A percentile compares a stretch with the other conserved stretches of the same genome.
These are phyloP conservation scores for Hirtodrosophila trivittata DNA, from an alignment of 2,888 invertebrate genomes.

Conservation along the genomic window DNA sequence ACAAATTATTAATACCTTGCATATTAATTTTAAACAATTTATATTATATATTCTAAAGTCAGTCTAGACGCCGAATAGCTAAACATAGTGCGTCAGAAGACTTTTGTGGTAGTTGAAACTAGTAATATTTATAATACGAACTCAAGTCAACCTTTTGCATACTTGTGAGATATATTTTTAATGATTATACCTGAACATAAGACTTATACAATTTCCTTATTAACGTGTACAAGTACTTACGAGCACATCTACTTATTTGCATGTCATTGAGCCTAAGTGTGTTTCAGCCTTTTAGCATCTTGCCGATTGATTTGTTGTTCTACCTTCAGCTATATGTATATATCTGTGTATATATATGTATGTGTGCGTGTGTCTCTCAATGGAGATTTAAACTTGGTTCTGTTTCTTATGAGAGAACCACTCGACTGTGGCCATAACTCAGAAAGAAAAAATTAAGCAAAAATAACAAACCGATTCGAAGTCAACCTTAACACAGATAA, in stretches of 20 bases:
- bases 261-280: slow-evolving; percentile 24
- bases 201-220: too few relatives aligned
- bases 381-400: slow-evolving; percentile 1
- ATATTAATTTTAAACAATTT: too few relatives aligned
- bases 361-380: background rate
- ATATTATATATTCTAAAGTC: too few relatives aligned
- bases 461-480: slow-evolving; percentile 16
- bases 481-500: slow-evolving; percentile 65
- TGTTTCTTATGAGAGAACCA: slow-evolving; percentile 28
- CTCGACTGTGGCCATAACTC: slow-evolving; percentile 43
- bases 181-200: too few relatives aligned
- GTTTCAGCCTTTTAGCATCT: slow-evolving; percentile 51
- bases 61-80: too few relatives aligned
- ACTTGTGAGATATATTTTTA: too few relatives aligned
- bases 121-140: too few relatives aligned
- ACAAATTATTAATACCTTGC: too few relatives aligned
- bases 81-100: too few relatives aligned
- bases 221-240: background rate
- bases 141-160: too few relatives aligned
- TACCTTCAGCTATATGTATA: slow-evolving; percentile 5
- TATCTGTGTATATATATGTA: slow-evolving; percentile 6
- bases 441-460: slow-evolving; percentile 35
- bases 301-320: slow-evolving; percentile 43
- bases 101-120: too few relatives aligned
- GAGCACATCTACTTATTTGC: slow-evolving; percentile 8